These are phyloP conservation scores for Thunnus maccoyii DNA, from an alignment of 2,113 vertebrate genomes.

Conservation along the genomic window DNA sequence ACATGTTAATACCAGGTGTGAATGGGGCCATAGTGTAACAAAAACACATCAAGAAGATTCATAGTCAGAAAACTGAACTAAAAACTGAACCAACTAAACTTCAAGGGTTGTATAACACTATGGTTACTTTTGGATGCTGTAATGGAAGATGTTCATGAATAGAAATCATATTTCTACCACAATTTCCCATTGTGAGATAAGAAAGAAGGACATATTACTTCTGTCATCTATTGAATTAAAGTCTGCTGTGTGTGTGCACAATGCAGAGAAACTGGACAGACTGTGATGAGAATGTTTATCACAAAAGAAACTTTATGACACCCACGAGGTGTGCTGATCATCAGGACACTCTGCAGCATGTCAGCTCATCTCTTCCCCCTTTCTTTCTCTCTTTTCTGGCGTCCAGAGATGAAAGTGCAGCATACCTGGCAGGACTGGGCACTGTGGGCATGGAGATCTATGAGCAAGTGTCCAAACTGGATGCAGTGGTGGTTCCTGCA, in stretches of 20 bases:
- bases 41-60: too few relatives aligned
- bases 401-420: slow-evolving; percentile 86
- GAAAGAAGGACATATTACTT: too few relatives aligned
- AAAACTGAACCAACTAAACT: too few relatives aligned
- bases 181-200: too few relatives aligned
- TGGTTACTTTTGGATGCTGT: too few relatives aligned
- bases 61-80: too few relatives aligned
- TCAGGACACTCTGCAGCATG: neutral
- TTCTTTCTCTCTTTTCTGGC: slow-evolving; percentile 14
- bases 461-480: slow-evolving; percentile 91
- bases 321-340: too few relatives aligned
- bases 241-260: neutral
- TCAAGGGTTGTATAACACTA: too few relatives aligned
- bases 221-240: neutral
- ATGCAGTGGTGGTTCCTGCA: slow-evolving; percentile 90
- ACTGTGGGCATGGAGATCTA: slow-evolving; percentile 92
- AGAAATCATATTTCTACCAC: too few relatives aligned
- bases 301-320: neutral
- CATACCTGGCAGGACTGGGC: slow-evolving; percentile 91
- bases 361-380: neutral
- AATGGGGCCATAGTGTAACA: too few relatives aligned
- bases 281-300: neutral
- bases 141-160: too few relatives aligned
- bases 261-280: neutral
- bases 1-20: too few relatives aligned